Base-by-base conservation (phyloP, 92 coral and sea anemone genomes). In the Plumapathes pennacea region DNA sequence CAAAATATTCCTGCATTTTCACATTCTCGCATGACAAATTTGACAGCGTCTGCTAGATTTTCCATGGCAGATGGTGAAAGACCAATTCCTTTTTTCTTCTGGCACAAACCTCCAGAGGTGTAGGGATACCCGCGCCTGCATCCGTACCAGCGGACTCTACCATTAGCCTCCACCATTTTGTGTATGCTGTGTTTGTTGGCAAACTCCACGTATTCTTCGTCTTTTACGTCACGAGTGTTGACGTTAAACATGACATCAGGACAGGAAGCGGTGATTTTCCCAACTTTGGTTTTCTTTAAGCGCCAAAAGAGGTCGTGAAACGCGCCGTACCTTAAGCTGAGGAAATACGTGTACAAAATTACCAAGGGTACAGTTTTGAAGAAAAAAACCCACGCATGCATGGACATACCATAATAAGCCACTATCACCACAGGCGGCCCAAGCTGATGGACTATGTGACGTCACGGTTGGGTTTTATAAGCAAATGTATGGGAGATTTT, bases 241-340 rank as follows among this genome's bases (percentile, higher is more conserved):
- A 74, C 57, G 46, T 94, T 88, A 53, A 94, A 94, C 99, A 94
- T 94, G 47, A 84, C 78, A 46, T 94, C 99, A 20, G 99, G 99
- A 41, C 99, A 94, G 47, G 94, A 66, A 38, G 88, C 76, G 46
- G 88, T 76, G 22, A 84, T 49, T 50, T 73, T 62, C 18, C 61
- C 69, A 13, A 86, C 89, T 52, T 60, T 48, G 25, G 64, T 26
- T 27, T 37, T 49, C 76, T 88, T 94, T 22, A 88, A 50, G 5
- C 83, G 85, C 78, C 82, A 60, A 57, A 94, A 94, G 29, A 94
- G 37, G 50, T 94, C 96, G 46, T 84, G 83, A 63, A 94, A 94
- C 32, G 67, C 88, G 27, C 99, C 99, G 21, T 66, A 70, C 17
- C 82, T 31, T 31, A 92, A 74, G 14, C 98, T 92, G 50, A 4